These are phyloP conservation scores for Troides oblongomaculatus DNA, from an alignment of 2,888 invertebrate genomes.

Conservation along the genomic window DNA sequence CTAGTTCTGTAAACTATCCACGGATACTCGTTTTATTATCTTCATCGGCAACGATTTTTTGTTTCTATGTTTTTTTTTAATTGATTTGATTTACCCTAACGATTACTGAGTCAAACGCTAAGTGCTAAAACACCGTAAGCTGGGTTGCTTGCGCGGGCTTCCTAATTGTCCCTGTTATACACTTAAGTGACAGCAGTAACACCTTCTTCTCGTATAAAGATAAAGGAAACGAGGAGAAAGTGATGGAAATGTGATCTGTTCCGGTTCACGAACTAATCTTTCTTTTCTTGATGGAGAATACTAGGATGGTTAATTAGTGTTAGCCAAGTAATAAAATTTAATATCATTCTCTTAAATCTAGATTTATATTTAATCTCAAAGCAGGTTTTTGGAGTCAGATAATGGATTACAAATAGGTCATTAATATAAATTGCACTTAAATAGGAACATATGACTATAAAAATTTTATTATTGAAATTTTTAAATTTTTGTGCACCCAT, in stretches of 20 bases:
- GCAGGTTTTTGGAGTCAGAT: not conserved
- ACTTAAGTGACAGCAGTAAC: too few relatives aligned
- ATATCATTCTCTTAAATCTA: not conserved
- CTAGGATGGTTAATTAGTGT: too few relatives aligned
- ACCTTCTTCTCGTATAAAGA: too few relatives aligned
- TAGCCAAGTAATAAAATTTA: not conserved
- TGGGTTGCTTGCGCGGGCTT: too few relatives aligned
- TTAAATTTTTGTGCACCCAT: not conserved
- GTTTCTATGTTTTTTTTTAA: conserved; percentile 11
- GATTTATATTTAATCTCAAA: not conserved
- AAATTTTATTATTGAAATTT: not conserved
- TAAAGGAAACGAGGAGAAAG: too few relatives aligned
- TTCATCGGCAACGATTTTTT: conserved; percentile 14
- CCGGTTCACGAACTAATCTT: too few relatives aligned
- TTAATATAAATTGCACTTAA: not conserved
- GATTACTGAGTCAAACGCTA: conserved; percentile 2
- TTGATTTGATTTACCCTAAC: not conserved
- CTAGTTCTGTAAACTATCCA: conserved; percentile 27
- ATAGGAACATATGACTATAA: not conserved
- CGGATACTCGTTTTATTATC: conserved; percentile 24
- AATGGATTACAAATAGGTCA: not conserved
- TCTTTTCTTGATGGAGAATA: too few relatives aligned
- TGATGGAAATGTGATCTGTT: too few relatives aligned
- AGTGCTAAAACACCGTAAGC: too few relatives aligned
- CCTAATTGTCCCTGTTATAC: not conserved